Percentiles rank a stretch among this genome's conserved stretches.
These are phyloP conservation scores for Leptarthrus brevirostris DNA, from an alignment of 2,888 invertebrate species.

Conservation along the genomic window DNA sequence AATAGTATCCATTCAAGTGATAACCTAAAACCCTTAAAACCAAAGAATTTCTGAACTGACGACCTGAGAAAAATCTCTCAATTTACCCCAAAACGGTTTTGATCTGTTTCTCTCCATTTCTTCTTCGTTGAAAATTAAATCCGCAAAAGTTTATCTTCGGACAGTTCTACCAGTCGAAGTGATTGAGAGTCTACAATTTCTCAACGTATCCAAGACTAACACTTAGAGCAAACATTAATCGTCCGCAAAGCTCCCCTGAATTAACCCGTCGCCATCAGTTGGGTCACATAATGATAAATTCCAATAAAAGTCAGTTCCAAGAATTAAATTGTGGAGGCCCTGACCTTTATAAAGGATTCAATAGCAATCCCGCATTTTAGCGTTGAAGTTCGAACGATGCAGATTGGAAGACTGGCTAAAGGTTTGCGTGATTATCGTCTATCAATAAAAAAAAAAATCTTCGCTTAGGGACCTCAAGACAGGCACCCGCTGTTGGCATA, in stretches of 20 bases:
- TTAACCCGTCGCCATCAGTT: conserved; percentile 25
- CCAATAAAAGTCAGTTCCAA: conserved; percentile 27
- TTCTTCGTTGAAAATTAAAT: neutral
- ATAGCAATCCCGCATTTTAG: too few species aligned
- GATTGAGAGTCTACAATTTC: conserved; percentile 17
- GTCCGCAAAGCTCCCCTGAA: conserved; percentile 6
- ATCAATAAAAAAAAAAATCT: conserved; percentile 18
- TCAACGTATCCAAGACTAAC: conserved; percentile 9
- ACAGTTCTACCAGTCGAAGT: neutral
- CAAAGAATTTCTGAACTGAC: too few species aligned
- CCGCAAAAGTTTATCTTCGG: neutral
- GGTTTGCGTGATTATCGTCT: conserved; percentile 41
- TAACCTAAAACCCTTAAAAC: too few species aligned
- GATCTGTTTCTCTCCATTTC: too few species aligned
- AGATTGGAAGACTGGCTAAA: neutral
- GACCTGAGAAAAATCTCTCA: too few species aligned
- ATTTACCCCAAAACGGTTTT: too few species aligned
- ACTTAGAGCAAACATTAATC: conserved; percentile 29
- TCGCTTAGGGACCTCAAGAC: neutral
- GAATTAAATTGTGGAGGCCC: neutral
- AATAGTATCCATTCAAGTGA: too few species aligned
- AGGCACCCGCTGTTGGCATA: neutral
- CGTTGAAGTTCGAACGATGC: neutral
- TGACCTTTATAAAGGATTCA: conserved; percentile 28
- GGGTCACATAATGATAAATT: conserved; percentile 33